Evolutionary conservation across 1,140 invertebrate species (phyloP), one percentile per base, ranked within the genome.

Genomic region (Drosophila elegans): DNA sequence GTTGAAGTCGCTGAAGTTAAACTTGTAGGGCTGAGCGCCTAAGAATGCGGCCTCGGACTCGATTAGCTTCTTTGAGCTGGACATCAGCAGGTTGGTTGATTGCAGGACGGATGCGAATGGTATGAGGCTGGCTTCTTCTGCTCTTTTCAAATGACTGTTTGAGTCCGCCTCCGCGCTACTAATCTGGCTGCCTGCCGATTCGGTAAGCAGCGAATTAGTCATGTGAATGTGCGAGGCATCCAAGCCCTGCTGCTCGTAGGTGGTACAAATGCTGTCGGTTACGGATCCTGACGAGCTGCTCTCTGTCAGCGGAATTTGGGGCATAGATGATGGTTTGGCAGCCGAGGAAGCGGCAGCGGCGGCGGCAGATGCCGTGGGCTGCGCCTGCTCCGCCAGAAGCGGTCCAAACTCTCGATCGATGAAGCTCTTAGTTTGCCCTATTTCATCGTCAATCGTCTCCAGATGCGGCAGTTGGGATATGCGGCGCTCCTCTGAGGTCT

Each of bases 231-330:
- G 38, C 12, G 45, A 29, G 21, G 66, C 54, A 7, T 68, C 64
- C 34, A 75, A 81, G 52, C 60, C 42, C 76, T 81, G 78, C 36
- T 92, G 94, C 88, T 95, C 94, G 80, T 95, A 95, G 27, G 94
- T 91, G 4, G 94, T 95, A 68, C 94, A 94, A 46, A 95, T 92
- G 82, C 94, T 95, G 66, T 95, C 94, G 46, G 94, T 95, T 54
- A 95, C 92, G 5, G 94, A 95, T 38, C 94, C 94, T 59, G 94
- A 95, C 42, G 94, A 95, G 78, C 94, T 95, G 89, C 94, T 95
- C 86, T 95, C 94, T 6, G 94, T 95, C 32, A 95, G 86, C 48
- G 88, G 83, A 7, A 78, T 64, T 4, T 83, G 86, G 11, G 63
- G 62, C 25, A 85, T 39, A 12, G 64, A 9, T 21, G 61, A 60